Conservation (phyloP, 2,797 vertebrate species). For the Sardinella longiceps region DNA sequence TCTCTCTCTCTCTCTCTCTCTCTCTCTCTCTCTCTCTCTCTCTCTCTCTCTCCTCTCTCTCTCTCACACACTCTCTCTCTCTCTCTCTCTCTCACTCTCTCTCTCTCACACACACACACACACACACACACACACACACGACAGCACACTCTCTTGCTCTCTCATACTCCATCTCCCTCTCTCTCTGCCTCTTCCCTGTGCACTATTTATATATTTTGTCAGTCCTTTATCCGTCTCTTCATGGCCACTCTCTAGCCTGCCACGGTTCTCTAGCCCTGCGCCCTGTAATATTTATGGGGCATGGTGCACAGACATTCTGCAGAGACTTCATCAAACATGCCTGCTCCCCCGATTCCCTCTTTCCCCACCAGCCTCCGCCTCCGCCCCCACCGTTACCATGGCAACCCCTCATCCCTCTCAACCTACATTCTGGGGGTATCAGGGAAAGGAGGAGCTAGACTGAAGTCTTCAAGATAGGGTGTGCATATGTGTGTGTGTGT, state of each 20-base stretch:
- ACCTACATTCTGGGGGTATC: conserved; percentile 30
- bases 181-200: conserved; percentile 37
- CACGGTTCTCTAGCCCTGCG: conserved; percentile 3
- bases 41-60: background rate
- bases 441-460: conserved; percentile 13
- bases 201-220: conserved; percentile 47
- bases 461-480: background rate
- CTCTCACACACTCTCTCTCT: background rate
- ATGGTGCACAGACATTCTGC: conserved; percentile 33
- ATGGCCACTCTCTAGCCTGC: background rate
- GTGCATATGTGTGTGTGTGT: background rate
- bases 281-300: conserved; percentile 60
- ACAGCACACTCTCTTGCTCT: no score
- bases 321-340: conserved; percentile 53
- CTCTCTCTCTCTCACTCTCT: conserved; percentile 39
- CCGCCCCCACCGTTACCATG: conserved; percentile 44
- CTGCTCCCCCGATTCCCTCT: conserved; percentile 27
- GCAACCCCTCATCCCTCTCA: conserved; percentile 53
- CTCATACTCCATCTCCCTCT: conserved; percentile 30
- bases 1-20: conserved; percentile 28
- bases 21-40: conserved; percentile 28
- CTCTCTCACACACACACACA: background rate
- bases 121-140: background rate
- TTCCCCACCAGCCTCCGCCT: conserved; percentile 35
- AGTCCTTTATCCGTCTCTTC: background rate